phyloP scores from a whole-genome alignment of 2,113 vertebrate species.

The Saguinus imperator region DNA sequence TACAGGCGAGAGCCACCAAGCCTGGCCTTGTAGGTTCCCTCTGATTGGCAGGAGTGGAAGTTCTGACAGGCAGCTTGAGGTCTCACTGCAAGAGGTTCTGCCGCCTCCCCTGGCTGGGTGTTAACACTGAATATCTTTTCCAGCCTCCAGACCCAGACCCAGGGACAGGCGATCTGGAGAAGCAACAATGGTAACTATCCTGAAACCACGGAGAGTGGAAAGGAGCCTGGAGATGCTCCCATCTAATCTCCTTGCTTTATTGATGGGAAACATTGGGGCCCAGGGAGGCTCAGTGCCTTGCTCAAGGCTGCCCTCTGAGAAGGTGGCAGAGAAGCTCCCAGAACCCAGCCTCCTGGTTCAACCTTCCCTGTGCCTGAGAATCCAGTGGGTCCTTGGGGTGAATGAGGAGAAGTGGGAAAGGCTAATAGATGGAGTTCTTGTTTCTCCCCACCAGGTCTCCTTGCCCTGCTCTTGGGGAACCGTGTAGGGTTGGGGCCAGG shows the following conservation, averaged over 20 bases:
- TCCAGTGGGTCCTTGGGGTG: not conserved
- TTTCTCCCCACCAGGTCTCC: not conserved
- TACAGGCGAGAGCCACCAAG: too few relatives aligned
- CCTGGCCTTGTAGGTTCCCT: not conserved
- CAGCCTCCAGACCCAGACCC: conserved; percentile 43
- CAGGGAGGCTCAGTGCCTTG: not conserved
- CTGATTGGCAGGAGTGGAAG: too few relatives aligned
- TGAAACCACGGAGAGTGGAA: not conserved
- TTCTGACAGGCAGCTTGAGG: not conserved
- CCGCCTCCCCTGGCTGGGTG: accelerated
- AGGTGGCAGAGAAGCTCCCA: not conserved
- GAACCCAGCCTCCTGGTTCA: not conserved
- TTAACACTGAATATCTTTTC: conserved; percentile 47
- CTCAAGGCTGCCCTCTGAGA: not conserved
- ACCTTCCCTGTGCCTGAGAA: accelerated
- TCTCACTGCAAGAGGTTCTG: not conserved
- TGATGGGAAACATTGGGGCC: not conserved
- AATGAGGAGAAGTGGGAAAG: not conserved
- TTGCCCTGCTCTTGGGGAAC: not conserved
- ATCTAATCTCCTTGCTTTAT: not conserved
- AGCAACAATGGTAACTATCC: conserved; percentile 21
- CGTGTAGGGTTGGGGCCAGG: not conserved
- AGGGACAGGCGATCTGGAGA: accelerated
- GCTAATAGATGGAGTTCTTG: not conserved
- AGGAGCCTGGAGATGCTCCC: not conserved